Base-by-base conservation (phyloP, 2,888 invertebrate species). In the Subacronicta megacephala region DNA sequence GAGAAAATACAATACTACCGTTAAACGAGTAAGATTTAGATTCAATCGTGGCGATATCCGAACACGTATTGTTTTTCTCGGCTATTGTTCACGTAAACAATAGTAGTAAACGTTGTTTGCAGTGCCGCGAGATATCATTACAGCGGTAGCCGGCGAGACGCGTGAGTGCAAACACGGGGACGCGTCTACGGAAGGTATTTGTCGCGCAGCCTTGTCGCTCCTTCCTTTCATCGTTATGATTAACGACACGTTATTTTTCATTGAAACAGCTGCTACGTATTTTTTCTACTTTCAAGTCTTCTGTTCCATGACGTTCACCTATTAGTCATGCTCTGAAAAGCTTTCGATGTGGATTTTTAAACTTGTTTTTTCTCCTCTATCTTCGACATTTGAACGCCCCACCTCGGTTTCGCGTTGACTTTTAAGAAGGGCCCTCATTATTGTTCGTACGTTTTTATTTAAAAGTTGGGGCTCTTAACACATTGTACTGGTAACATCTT, bases 171-270 rank as follows among this genome's bases (percentile, higher is more conserved):
- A 83, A 83, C 85, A 85, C 75, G 78, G 72, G 62, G 68, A 68
- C 75, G 71, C 78, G 74, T 70, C 75, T 77, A 77, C 85, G 89
- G 89, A 90, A 90, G 85, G 87, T 88, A 89, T 91, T 90, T 90
- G 92, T 90, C 91, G 90, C 85, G 77, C 82, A 78, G 81, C 83
- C 86, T 83, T 85, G 88, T 86, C 89, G 85, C 84, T 83, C 85
- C 85, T 89, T 89, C 90, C 90, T 90, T 88, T 89, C 90, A 87
- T 81, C 85, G 85, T 82, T 88, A 90, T 92, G 92, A 92, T 92
- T 90, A 92, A 92, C 91, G 91, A 87, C 82, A 85, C 82, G 88
- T 89, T 92, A 92, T 92, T 92, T 92, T 92, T 92, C 91, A 92
- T 85, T 87, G 90, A 85, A 90, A 89, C 90, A 91, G 90, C 90